Base-by-base conservation (phyloP, 2,888 invertebrate genomes). In the Hydroisotoma schaefferi region DNA sequence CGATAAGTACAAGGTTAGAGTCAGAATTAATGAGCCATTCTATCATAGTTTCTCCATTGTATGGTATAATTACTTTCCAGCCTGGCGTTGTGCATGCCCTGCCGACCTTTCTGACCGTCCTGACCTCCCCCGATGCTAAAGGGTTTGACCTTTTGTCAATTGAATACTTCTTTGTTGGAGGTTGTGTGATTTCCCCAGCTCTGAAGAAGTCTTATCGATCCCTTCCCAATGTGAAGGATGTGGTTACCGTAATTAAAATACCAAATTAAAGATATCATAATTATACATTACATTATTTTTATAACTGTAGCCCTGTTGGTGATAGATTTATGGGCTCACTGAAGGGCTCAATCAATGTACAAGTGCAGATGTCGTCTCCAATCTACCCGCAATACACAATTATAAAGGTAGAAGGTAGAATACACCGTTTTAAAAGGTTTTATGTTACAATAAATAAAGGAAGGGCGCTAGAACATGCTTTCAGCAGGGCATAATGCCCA, bases 1-100 rank as follows among this genome's bases (percentile, higher is more conserved):
- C 1, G 61, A 61, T 15, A 62, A 60, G 20, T 67, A 68, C 47
- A 65, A 68, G 57, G 70, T 68, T 10, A 18, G n/a, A n/a, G n/a
- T n/a, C n/a, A n/a, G n/a, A n/a, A n/a, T 40, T 40, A 18, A 18
- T 40, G n/a, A 5, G 40, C 33, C 20, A 40, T 15, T 40, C 20
- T 40, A 33, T 40, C 15, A 40, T 5, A 5, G 40, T 15, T 40
- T 40, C 40, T 8, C 40, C n/a, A 18, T 40, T 40, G 5, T 40
- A 33, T n/a, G n/a, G n/a, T n/a, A n/a, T 33, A 15, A 33, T 10
- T 40, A 10, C 40, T 20, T 5, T 18, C 15, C 40, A 61, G 61
- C 61, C 61, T 10, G 63, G 63, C 2, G 22, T 48, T n/a, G 46
- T 54, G n/a, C 57, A 60, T 47, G 60, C 55, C 1, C 55, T 64